Base-by-base conservation (phyloP, 2,797 vertebrate genomes). In the Decapterus maruadsi region DNA sequence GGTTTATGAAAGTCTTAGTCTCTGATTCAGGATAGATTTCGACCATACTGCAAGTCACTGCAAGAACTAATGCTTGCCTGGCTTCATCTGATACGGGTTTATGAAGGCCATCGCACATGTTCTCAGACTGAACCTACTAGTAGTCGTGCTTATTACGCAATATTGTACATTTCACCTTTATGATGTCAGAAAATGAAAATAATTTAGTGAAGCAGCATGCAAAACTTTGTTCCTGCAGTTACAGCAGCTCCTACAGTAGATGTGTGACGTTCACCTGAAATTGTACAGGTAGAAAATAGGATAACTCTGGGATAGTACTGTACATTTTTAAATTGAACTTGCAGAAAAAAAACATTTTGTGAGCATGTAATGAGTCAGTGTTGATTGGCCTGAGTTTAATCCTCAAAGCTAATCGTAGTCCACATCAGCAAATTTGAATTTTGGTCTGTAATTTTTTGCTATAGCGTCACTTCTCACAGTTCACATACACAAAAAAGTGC, bases 201-300 rank as follows among this genome's bases (percentile, higher is more conserved):
- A 26, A 75, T 83, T 86, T 67, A 68, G 19, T 86, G 34, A 84
- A 83, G 64, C 65, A 58, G 76, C 82, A 85, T 83, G 80, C 84
- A 20, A 55, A 77, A 19, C 66, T 66, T 78, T 78, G 63, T 73
- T 82, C 75, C 58, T 78, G 54, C 20, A 55, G 79, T 80, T 66
- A 74, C 63, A 72, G 60, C 65, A 80, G 50, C 57, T 76, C 48
- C 31, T 77, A n/a, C n/a, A n/a, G n/a, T n/a, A 55, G 45, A 59
- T 65, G 42, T 79, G 46, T 67, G 67, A 71, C 26, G 45, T 72
- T 54, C 58, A 72, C 58, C 46, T 72, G 51, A 83, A 73, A 46
- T 64, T 68, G 36, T 59, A 78, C 62, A 63, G 63, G 63, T 66
- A 20, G 22, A 79, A 54, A 19, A 34, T 42, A 56, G 36, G 62